A percentile compares a stretch with the other conserved stretches of the same genome.
Evolutionary conservation across 2,888 invertebrate species (phyloP).

Genomic region (Exocentrus adspersus): DNA sequence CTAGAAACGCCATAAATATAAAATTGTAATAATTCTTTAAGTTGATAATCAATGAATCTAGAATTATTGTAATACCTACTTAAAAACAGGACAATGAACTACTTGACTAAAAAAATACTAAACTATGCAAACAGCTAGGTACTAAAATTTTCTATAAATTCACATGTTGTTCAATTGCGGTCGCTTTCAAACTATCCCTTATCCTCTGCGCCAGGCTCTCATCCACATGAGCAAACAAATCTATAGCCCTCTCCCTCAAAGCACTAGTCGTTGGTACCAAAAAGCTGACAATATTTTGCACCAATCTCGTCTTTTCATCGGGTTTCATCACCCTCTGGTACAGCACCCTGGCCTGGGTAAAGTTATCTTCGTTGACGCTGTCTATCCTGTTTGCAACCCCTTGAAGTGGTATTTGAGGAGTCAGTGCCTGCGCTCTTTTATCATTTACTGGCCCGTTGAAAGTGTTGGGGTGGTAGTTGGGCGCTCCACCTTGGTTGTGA

Average conservation of each 20-base stretch:
- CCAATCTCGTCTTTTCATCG: constrained; percentile 76
- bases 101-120: no score
- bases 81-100: no score
- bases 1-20: no score
- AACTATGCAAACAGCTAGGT: no score
- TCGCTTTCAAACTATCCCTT: constrained; percentile 62
- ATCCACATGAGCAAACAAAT: constrained; percentile 83
- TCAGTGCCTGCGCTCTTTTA: constrained; percentile 70
- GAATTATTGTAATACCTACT: no score
- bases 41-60: no score
- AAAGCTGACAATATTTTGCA: constrained; percentile 83
- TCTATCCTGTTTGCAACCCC: constrained; percentile 86
- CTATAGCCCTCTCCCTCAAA: constrained; percentile 86
- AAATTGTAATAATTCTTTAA: no score
- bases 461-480: constrained; percentile 97
- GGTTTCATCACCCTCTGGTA: constrained; percentile 71
- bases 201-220: constrained; percentile 80
- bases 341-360: constrained; percentile 75
- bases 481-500: constrained; percentile 85
- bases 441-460: constrained; percentile 87
- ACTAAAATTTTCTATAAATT: constrained; percentile 37
- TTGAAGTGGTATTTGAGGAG: constrained; percentile 69
- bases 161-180: constrained; percentile 42
- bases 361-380: constrained; percentile 89
- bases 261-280: constrained; percentile 82